A percentile compares a stretch with the other conserved stretches of the same genome.
These are phyloP conservation scores for Myotis myotis DNA, from an alignment of 2,797 vertebrate species.

Conservation along the genomic window DNA sequence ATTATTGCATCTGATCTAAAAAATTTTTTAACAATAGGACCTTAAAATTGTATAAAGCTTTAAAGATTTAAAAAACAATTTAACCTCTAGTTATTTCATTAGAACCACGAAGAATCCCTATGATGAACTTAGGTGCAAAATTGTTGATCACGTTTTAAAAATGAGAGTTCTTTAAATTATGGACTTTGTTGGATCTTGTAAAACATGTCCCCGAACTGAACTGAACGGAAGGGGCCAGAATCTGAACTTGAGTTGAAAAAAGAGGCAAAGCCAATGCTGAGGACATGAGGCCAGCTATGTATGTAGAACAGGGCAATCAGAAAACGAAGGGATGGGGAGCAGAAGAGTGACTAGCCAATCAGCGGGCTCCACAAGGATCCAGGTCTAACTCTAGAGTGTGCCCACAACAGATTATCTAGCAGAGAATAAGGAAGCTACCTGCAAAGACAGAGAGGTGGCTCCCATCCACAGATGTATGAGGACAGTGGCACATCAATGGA, in stretches of 20 bases:
- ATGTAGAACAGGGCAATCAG: background rate
- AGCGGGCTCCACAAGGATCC: background rate
- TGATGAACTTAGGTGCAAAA: background rate
- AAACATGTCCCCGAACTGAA: background rate
- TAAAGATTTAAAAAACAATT: background rate
- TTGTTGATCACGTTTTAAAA: constrained; percentile 4
- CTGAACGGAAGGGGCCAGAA: background rate
- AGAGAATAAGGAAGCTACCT: background rate
- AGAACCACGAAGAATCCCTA: background rate
- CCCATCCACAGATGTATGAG: background rate
- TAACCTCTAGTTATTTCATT: background rate
- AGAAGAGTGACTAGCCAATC: background rate
- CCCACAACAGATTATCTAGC: background rate
- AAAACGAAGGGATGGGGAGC: background rate
- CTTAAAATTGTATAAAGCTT: background rate
- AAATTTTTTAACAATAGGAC: background rate
- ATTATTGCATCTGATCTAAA: background rate
- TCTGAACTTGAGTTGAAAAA: background rate
- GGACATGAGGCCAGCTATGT: no score
- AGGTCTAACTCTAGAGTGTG: background rate
- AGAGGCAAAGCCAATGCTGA: background rate
- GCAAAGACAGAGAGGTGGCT: background rate
- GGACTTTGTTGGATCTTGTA: background rate
- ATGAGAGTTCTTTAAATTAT: background rate
- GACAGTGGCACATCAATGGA: background rate